Evolutionary conservation across 2,888 invertebrate genomes (phyloP), one percentile per base, ranked within the genome.

Genomic region (Seladonia tumulorum): DNA sequence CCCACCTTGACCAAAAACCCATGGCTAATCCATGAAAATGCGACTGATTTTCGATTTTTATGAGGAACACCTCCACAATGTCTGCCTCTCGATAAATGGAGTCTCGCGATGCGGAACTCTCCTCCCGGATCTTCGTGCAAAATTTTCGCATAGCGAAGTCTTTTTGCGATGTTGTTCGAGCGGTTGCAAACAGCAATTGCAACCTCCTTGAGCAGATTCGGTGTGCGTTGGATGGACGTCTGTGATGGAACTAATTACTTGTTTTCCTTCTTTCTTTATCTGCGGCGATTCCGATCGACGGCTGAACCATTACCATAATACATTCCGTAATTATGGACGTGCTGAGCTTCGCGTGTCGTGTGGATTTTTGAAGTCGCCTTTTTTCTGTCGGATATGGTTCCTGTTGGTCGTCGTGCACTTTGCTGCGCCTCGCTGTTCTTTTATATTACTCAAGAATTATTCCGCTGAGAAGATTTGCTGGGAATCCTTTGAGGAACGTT

Each of bases 21-120:
- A 22, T 63, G n/a, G 63, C 81, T 81, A 66, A 83, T 83, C 35
- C 68, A 18, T 35, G 70, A 22, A 70, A 70, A 77, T 18, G 25
- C 42, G 22, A 25, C 16, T n/a, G n/a, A 49, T 25, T 66, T 42
- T 49, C 47, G 18, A 72, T 45, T 83, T 35, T 71, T 12, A 25
- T 16, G 66, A 29, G 5, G 18, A 35, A 14, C 4, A 12, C 10
- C 3, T 0, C 25, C 29, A 1, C 45, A 47, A 53, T 47, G 68
- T n/a, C 39, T 60, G n/a, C 42, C 3, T 16, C 76, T n/a, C 76
- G 66, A 49, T 18, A 39, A 39, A 53, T 49, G 49, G 16, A 68
- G 39, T 39, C 25, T 25, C 68, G 68, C 71, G 22, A 78, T 47
- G 77, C 77, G 63, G 68, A 57, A 83, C 66, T 12, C 25, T 60